phyloP scores from a whole-genome alignment of 1,140 invertebrate species.

The Brachionus manjavacas region DNA sequence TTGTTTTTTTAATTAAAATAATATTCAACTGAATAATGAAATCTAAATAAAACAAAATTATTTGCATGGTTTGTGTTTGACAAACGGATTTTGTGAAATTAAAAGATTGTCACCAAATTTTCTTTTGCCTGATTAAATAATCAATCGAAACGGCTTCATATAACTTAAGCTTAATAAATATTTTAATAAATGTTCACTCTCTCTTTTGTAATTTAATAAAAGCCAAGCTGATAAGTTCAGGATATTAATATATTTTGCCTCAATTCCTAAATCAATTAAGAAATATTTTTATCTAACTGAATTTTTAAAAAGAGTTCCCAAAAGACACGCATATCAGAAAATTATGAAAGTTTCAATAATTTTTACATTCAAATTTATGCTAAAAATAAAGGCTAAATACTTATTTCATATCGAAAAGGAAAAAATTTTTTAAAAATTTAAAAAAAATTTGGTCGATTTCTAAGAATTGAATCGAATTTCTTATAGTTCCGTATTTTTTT shows the following conservation, averaged over 20 bases:
- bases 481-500: too few species aligned
- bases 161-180: background rate
- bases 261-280: background rate
- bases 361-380: background rate
- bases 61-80: background rate
- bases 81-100: background rate
- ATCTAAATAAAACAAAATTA: background rate
- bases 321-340: background rate
- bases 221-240: background rate
- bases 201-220: background rate
- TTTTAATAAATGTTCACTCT: background rate
- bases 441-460: too few species aligned
- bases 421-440: too few species aligned
- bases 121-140: background rate
- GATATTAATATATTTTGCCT: background rate
- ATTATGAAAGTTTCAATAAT: background rate
- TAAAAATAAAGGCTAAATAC: background rate
- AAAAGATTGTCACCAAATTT: background rate
- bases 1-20: background rate
- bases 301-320: background rate
- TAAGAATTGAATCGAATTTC: too few species aligned
- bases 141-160: background rate
- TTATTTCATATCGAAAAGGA: too few species aligned
- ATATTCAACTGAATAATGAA: background rate
- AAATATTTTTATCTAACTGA: background rate